Evolutionary conservation across 2,888 invertebrate species (phyloP), one percentile per base, ranked within the genome.

Genomic region (Macrophya alboannulata): DNA sequence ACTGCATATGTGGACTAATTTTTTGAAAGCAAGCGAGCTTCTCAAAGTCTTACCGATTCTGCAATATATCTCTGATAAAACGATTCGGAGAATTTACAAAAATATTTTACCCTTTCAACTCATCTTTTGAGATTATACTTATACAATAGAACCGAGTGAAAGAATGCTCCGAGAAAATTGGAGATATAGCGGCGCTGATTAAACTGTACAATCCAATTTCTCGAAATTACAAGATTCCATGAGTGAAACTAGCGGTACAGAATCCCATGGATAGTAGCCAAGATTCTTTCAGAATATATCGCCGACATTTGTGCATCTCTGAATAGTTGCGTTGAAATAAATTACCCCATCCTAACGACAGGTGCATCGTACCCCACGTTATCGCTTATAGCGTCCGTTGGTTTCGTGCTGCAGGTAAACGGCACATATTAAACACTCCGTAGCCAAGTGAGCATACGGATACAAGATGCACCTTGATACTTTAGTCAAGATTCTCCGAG

Each of bases 401-500:
- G 55, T 62, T 43, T 25, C 62, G 43, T 21, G n/a, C 81, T 10
- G 40, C 81, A 77, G 77, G 77, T 81, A 81, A 81, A 81, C 81
- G 62, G 45, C 81, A 9, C 31, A 62, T 43, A 59, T 65, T 81
- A 62, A 81, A 62, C 81, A 81, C 65, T 81, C 21, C 81, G 62
- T 31, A 21, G 43, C 81, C 81, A 43, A 62, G 81, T 81, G 21
- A 55, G 81, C 62, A 65, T 51, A 40, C 65, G 45, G 31, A 65
- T 25, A 8, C n/a, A n/a, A 8, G 40, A 25, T 81, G 45, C 40
- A 81, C 81, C 81, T 81, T 81, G 81, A 81, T 40, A 62, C 81
- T 81, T 62, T 62, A 62, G 25, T 81, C 62, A 81, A 81, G 81
- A 65, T 81, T 45, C 81, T 43, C 81, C 15, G 81, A 51, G 55